phyloP scores from a whole-genome alignment of 1,140 invertebrate genomes.

The Aphelenchoides besseyi region DNA sequence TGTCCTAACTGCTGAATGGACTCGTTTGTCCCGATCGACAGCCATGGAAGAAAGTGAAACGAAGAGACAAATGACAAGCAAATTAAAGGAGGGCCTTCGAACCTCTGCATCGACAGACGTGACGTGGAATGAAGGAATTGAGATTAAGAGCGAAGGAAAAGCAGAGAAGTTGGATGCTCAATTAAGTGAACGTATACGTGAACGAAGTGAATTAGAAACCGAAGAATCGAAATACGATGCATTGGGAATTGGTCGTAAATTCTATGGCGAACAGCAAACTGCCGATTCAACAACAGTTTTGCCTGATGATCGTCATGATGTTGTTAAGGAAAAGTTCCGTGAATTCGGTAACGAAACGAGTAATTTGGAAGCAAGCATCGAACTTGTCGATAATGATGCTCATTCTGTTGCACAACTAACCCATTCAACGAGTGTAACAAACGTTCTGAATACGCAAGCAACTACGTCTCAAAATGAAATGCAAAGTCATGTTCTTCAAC shows the following conservation, averaged over 20 bases:
- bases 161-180: not conserved
- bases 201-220: not conserved
- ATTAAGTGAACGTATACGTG: not conserved
- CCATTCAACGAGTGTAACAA: not conserved
- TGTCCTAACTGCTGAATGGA: not conserved
- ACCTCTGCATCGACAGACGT: not conserved
- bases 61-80: not conserved
- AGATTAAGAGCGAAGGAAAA: not conserved
- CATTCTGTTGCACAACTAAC: not conserved
- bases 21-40: not conserved
- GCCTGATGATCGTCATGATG: not conserved
- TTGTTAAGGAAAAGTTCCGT: not conserved
- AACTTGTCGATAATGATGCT: slow-evolving; percentile 2
- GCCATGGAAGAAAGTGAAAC: not conserved
- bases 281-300: slow-evolving; percentile 14
- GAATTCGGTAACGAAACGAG: slow-evolving; percentile 13
- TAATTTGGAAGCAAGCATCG: not conserved
- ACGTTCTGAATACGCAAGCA: not conserved
- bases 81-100: not conserved
- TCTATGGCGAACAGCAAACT: not conserved
- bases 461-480: not conserved
- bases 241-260: slow-evolving; percentile 15
- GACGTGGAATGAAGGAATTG: not conserved
- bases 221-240: slow-evolving; percentile 20
- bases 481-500: not conserved